Conservation (phyloP, 2,797 vertebrate species). For the Dermochelys coriacea region DNA sequence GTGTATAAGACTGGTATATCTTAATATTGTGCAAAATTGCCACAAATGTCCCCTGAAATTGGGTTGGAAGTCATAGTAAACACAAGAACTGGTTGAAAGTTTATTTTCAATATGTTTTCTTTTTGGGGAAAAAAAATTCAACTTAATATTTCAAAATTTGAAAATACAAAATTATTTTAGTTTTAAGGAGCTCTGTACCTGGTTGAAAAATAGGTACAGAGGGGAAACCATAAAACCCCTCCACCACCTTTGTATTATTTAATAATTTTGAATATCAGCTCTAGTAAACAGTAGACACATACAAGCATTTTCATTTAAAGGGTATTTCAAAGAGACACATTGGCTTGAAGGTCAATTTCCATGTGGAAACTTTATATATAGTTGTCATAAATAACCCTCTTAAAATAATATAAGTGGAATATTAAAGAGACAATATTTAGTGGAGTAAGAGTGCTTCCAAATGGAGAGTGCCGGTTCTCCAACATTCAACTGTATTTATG, state of each 20-base stretch:
- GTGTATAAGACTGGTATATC: slow-evolving; percentile 60
- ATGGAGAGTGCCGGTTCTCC: not conserved
- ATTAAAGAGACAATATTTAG: not conserved
- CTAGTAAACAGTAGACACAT: not conserved
- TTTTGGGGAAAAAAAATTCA: not conserved
- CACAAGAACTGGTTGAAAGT: not conserved
- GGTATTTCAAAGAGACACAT: not conserved
- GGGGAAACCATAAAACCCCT: not conserved
- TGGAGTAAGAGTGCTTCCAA: not conserved
- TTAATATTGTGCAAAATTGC: not conserved
- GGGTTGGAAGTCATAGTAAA: not conserved
- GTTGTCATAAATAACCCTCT: not conserved
- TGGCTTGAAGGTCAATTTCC: not conserved
- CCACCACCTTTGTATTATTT: not conserved
- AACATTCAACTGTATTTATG: not conserved
- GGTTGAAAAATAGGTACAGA: not conserved
- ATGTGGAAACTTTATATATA: not conserved
- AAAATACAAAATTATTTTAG: not conserved
- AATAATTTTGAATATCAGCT: rapidly evolving
- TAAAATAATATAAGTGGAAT: not conserved
- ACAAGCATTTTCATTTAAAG: not conserved
- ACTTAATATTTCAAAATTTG: not conserved
- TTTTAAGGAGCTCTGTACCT: not conserved
- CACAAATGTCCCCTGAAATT: not conserved
- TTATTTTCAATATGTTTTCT: not conserved